Base-by-base conservation (phyloP, 2,797 vertebrate species). In the Gastrophryne carolinensis region DNA sequence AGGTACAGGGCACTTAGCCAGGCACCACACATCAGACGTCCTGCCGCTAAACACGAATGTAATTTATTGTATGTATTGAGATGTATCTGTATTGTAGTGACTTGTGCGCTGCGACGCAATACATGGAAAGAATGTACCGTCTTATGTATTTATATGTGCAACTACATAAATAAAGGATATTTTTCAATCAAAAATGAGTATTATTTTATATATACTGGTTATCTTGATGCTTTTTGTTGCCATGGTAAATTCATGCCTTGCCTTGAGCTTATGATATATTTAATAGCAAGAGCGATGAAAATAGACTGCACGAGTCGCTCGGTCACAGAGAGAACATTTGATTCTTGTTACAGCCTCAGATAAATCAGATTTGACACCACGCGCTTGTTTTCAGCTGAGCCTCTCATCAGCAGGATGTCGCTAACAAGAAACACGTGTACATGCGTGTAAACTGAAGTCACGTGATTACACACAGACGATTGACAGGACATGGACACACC, bases 391-490 rank as follows among this genome's bases (percentile, higher is more conserved):
- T 13, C 37, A 13, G 35, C 15, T 6, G 6, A 35, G 35, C 26
- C 47, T 56, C 17, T 69, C 26, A 49, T 23, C 39, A 47, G 9
- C 35, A 58, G 54, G 68, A 49, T 60, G 37, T 60, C 32, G 68
- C 19, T 60, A 60, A 71, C 37, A 32, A 47, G 68, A 34, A 71
- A 44, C 52, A 69, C 30, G 50, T 69, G 52, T 69, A 30, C 15
- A 37, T 5, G 3, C 17, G 24, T 13, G 50, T 56, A 29, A 56
- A 12, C n/a, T 30, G 66, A n/a, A 44, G 21, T 56, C 50, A 69
- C 44, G 3, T 69, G 66, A 35, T 17, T 8, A 35, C 1, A 37
- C 23, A 37, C 17, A 23, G 3, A 30, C 23, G 56, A 54, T 21
- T 17, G 21, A 53, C 17, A 9, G 30, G 34, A 56, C 37, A 56